Base-by-base conservation (phyloP, 2,888 invertebrate genomes). In the Flabesymbios commensalis region DNA sequence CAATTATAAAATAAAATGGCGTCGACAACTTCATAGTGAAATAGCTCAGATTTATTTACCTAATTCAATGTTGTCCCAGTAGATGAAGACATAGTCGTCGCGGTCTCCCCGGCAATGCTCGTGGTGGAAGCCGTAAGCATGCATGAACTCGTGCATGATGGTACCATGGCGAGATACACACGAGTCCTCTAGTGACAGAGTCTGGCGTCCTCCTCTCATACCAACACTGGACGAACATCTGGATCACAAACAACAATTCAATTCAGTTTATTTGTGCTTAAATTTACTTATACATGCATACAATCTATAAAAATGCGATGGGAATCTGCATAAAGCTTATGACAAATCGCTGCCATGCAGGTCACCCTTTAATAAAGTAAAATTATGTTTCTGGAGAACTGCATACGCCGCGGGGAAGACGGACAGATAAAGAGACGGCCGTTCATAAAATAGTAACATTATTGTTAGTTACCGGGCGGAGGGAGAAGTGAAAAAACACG, bases 101-200 rank as follows among this genome's bases (percentile, higher is more conserved):
- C 93, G 86, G 79, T 92, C 88, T 19, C 88, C 87, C 26, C 91
- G 86, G 74, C 89, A 90, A 77, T 92, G 92, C 83, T 92, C 92
- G 75, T 93, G 92, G 78, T 89, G 90, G 80, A 92, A 92, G 0
- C 92, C 92, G 1, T 91, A 79, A 0, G 90, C 88, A 75, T 92
- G 92, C 73, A 92, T 85, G 77, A 92, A 85, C 79, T 93, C 92
- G 76, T 93, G 91, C 5, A 89, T 86, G 2, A 90, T 86, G 10
- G 88, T 89, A 19, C 90, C 85, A 24, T 82, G 73, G 49, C 76
- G 78, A 2, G 3, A 10, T 72, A 83, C 78, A 68, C 85, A 85
- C 2, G 79, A 77, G 4, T 79, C 77, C 1, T 77, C 89, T 43
- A 92, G 81, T 1, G 90, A 88, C 0, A 92, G 85, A 2, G 90